phyloP scores from a whole-genome alignment of 2,888 invertebrate species.

The Drosophila paracracens region DNA sequence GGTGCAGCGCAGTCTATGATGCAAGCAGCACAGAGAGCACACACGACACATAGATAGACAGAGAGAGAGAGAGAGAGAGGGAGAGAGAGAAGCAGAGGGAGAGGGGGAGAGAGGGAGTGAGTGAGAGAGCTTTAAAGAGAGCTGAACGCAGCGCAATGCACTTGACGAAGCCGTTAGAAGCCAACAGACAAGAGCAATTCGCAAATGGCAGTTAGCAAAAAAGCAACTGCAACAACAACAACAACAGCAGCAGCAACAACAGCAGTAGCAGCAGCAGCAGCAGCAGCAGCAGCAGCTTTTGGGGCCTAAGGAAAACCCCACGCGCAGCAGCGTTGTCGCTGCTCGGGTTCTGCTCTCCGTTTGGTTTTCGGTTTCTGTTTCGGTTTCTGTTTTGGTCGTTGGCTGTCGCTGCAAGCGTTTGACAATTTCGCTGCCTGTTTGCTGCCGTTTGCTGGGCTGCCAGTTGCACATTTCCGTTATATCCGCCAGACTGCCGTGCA shows the following conservation, averaged over 20 bases:
- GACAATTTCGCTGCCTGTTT: slow-evolving; percentile 72
- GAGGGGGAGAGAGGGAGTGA: slow-evolving; percentile 10
- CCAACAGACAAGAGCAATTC: slow-evolving; percentile 41
- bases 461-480: slow-evolving; percentile 80
- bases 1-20: slow-evolving; percentile 25
- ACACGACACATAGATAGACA: slow-evolving; percentile 2
- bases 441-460: slow-evolving; percentile 55
- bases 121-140: slow-evolving; percentile 13
- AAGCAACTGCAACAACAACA: slow-evolving; percentile 33
- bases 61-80: slow-evolving; percentile 4
- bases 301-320: slow-evolving; percentile 58
- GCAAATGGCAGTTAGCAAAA: slow-evolving; percentile 56
- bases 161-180: slow-evolving; percentile 63
- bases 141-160: slow-evolving; percentile 34
- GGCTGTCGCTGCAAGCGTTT: slow-evolving; percentile 56
- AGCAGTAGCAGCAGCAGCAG: slow-evolving; percentile 6
- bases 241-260: slow-evolving; percentile 4
- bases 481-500: slow-evolving; percentile 72
- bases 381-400: slow-evolving; percentile 37
- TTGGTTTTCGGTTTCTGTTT: slow-evolving; percentile 36
- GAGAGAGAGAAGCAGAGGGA: slow-evolving; percentile 3
- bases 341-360: slow-evolving; percentile 54
- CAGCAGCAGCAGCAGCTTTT: slow-evolving; percentile 39
- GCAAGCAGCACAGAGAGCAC: slow-evolving; percentile 35
- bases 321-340: slow-evolving; percentile 36